Evolutionary conservation across 2,797 vertebrate species (phyloP).

Genomic region (Gymnothorax javanicus): DNA sequence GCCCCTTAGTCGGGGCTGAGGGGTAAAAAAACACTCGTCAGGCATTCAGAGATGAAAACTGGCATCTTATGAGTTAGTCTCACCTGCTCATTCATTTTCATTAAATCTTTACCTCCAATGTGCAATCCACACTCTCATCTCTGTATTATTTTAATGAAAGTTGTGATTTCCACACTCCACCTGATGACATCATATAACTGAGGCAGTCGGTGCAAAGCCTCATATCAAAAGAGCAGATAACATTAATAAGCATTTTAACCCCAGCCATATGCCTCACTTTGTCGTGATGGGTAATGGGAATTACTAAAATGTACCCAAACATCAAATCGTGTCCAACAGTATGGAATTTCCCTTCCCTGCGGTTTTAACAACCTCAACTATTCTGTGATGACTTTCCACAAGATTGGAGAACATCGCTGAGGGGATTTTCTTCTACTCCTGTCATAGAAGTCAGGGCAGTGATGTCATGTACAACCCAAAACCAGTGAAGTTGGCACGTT

Average conservation of each 20-base stretch:
- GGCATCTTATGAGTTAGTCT: constrained; percentile 67
- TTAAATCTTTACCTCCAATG: constrained; percentile 19
- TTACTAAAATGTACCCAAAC: neutral
- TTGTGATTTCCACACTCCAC: neutral
- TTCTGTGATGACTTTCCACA: too few relatives aligned
- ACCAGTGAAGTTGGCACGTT: too few relatives aligned
- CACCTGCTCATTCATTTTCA: constrained; percentile 55
- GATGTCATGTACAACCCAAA: too few relatives aligned
- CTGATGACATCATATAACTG: neutral
- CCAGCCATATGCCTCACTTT: neutral
- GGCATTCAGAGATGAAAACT: constrained; percentile 74
- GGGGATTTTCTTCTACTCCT: too few relatives aligned
- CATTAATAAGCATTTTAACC: neutral
- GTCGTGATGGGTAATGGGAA: neutral
- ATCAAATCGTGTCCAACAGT: neutral
- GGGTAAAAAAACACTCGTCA: constrained; percentile 67
- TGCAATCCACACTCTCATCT: constrained; percentile 21
- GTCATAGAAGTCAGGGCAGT: too few relatives aligned
- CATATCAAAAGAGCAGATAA: neutral
- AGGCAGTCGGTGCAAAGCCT: neutral
- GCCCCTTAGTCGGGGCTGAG: too few relatives aligned
- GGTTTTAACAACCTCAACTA: too few relatives aligned
- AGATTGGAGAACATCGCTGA: too few relatives aligned
- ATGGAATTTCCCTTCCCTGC: too few relatives aligned
- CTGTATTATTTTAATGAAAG: constrained; percentile 9